Percentiles rank a stretch among this genome's conserved stretches.
phyloP scores from a whole-genome alignment of 2,113 vertebrate genomes.

The Odobenus rosmarus region DNA sequence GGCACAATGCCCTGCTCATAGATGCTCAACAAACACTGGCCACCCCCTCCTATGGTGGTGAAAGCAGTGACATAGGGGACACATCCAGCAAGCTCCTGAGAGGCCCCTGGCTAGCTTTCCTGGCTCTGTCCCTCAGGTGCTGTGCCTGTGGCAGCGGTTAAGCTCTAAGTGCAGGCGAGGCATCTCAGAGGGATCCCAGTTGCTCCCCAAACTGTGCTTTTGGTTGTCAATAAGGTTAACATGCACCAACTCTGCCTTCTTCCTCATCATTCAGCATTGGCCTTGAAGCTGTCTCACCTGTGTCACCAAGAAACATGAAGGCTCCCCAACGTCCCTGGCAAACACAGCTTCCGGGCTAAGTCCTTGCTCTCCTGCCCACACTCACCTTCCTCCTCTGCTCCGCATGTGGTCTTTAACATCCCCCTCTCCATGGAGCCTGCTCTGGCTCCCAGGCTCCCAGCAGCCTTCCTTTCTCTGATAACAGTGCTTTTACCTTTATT shows the following conservation, averaged over 20 bases:
- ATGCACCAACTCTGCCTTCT: neutral
- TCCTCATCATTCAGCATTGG: neutral
- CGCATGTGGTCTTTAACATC: neutral
- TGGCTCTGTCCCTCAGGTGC: neutral
- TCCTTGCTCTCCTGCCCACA: neutral
- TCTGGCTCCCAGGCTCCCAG: neutral
- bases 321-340: neutral
- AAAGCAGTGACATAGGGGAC: too few relatives aligned
- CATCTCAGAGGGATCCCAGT: neutral
- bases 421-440: neutral
- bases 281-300: neutral
- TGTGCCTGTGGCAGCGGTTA: neutral
- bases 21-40: neutral
- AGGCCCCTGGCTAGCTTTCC: neutral
- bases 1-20: neutral
- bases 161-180: neutral
- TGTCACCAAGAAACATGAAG: neutral
- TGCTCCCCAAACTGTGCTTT: neutral
- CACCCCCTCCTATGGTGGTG: neutral
- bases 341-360: neutral
- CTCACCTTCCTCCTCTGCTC: neutral
- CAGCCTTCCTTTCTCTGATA: neutral
- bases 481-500: neutral
- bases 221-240: neutral
- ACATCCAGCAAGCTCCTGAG: rapidly evolving